These are phyloP conservation scores for Cotesia glomerata DNA, from an alignment of 1,140 invertebrate genomes.

Conservation along the genomic window DNA sequence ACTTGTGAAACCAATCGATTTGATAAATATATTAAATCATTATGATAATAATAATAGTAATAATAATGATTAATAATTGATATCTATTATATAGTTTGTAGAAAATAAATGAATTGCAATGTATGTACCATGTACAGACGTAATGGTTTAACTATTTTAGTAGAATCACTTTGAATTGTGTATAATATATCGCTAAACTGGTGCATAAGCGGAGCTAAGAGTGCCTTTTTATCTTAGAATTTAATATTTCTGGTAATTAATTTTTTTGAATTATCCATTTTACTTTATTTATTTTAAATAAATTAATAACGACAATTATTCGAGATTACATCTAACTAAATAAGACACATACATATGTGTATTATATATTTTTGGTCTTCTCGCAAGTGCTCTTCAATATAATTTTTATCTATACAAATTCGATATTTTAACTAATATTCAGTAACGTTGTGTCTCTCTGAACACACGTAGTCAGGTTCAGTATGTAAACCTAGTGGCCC, in stretches of 20 bases:
- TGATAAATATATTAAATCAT: neutral
- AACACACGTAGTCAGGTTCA: too few relatives aligned
- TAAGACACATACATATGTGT: too few relatives aligned
- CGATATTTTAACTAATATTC: too few relatives aligned
- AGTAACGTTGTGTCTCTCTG: too few relatives aligned
- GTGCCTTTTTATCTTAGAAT: conserved; percentile 3
- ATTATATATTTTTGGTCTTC: too few relatives aligned
- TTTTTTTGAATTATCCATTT: neutral
- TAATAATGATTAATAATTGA: neutral
- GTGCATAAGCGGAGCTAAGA: conserved; percentile 14
- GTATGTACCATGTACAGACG: conserved; percentile 59
- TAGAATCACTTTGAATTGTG: conserved; percentile 9
- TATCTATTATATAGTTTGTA: conserved; percentile 19
- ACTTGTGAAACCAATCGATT: neutral
- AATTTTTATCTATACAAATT: too few relatives aligned
- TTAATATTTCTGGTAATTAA: neutral
- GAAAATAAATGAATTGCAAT: conserved; percentile 33
- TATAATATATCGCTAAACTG: conserved; percentile 16
- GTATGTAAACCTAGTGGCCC: too few relatives aligned
- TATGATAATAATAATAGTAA: too few relatives aligned
- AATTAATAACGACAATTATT: too few relatives aligned
- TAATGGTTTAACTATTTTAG: conserved; percentile 27
- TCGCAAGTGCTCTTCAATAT: too few relatives aligned
- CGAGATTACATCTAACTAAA: too few relatives aligned
- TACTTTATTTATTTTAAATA: too few relatives aligned